Base-by-base conservation (phyloP, 2,113 vertebrate genomes). In the Daphoenositta chrysoptera region DNA sequence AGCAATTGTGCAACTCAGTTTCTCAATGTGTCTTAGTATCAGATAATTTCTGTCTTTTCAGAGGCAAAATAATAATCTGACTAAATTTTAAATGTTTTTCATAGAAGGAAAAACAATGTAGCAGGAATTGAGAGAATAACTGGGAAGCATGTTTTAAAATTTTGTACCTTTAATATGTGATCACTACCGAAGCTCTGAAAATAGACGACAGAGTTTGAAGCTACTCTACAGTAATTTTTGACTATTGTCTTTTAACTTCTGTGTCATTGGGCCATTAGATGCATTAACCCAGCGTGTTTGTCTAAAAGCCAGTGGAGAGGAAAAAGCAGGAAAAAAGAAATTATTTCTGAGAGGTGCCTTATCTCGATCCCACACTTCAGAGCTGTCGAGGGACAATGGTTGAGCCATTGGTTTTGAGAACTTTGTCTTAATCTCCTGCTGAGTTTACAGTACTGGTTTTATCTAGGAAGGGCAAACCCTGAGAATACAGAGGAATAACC, bases 371-470 rank as follows among this genome's bases (percentile, higher is more conserved):
- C 89, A 92, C 88, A 76, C 69, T 88, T 89, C 65, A 78, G 72
- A 78, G 60, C 83, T 92, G 64, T 81, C 2, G 4, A 68, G 57
- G 83, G 77, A 93, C 92, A 96, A 95, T 87, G 51, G 90, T 22
- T 83, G 48, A 96, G 53, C 92, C 80, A 84, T 81, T 91, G 76
- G 60, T 66, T 96, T 90, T 78, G 80, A 83, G 86, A 89, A 92
- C 69, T 93, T 82, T 61, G 88, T 42, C 53, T 88, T 96, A 85
- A 94, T 96, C 82, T 96, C 82, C 56, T 83, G 82, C 85, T 90
- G 72, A 96, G 94, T 94, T 95, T 93, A 96, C 92, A 90, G 85
- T 40, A 63, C 50, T 35, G 82, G 79, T 64, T 91, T 97, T 96
- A 94, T 96, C 94, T 88, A 39, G 87, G 79, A 86, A 93, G 79